Conservation (phyloP, 2,888 invertebrate species). For the Amaurobius ferox region DNA sequence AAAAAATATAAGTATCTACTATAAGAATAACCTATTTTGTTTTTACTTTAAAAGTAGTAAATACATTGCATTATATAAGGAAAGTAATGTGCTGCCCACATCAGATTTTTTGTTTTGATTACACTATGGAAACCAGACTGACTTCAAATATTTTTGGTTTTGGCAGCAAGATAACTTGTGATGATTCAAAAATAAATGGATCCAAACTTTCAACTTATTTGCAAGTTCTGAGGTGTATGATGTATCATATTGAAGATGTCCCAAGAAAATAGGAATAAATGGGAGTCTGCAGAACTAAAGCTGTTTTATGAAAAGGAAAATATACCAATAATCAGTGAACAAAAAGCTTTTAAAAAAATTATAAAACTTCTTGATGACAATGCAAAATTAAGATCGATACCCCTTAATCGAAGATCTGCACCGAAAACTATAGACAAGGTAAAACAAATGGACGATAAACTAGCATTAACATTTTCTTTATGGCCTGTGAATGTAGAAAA, state of each 20-base stretch:
- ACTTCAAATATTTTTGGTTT: too few species aligned
- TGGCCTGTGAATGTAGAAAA: not conserved
- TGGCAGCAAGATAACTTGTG: too few species aligned
- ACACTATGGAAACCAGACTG: too few species aligned
- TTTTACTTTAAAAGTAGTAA: too few species aligned
- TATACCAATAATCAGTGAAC: not conserved
- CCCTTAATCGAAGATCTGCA: constrained; percentile 8
- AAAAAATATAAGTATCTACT: too few species aligned
- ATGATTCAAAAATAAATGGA: constrained; percentile 1
- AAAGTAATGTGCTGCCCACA: too few species aligned
- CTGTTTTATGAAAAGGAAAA: constrained; percentile 1
- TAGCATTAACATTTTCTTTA: constrained; percentile 2
- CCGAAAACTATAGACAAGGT: not conserved
- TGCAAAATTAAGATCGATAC: not conserved
- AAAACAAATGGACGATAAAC: constrained; percentile 3
- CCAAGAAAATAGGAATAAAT: not conserved
- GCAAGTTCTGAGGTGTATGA: not conserved
- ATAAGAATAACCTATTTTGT: too few species aligned
- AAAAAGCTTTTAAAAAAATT: not conserved
- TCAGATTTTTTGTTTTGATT: too few species aligned
- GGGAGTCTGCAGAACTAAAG: constrained; percentile 4
- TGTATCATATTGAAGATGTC: not conserved
- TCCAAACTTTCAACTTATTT: not conserved
- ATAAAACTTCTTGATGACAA: constrained; percentile 7
- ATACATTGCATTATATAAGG: too few species aligned